Conservation (phyloP, 2,113 vertebrate genomes). For the Nanorana parkeri region DNA sequence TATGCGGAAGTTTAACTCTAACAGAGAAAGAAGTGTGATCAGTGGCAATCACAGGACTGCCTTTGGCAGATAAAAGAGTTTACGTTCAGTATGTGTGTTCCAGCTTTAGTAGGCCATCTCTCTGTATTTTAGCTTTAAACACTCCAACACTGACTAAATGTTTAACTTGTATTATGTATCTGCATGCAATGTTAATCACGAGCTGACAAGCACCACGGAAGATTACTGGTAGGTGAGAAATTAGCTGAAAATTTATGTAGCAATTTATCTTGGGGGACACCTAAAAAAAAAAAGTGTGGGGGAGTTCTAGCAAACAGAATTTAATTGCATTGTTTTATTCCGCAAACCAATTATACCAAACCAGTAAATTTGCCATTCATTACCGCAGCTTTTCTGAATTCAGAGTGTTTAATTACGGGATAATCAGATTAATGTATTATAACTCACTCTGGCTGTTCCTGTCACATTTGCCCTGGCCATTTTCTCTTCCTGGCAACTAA, state of each 20-base stretch:
- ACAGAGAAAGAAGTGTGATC: too few species aligned
- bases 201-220: too few species aligned
- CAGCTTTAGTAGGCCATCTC: too few species aligned
- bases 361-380: slow-evolving; percentile 22
- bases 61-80: too few species aligned
- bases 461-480: slow-evolving; percentile 3
- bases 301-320: not conserved
- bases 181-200: too few species aligned
- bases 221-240: too few species aligned
- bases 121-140: too few species aligned
- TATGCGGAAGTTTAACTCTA: too few species aligned
- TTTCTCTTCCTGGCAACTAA: slow-evolving; percentile 10
- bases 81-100: too few species aligned
- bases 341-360: not conserved
- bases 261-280: not conserved
- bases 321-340: slow-evolving; percentile 1
- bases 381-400: slow-evolving; percentile 1
- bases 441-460: not conserved
- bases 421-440: slow-evolving; percentile 27
- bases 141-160: too few species aligned
- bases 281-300: not conserved
- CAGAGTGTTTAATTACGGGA: slow-evolving; percentile 10
- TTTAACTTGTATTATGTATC: too few species aligned
- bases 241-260: not conserved
- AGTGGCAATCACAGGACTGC: too few species aligned